Conservation (phyloP, 2,888 invertebrate species). For the Melipona beecheii region DNA sequence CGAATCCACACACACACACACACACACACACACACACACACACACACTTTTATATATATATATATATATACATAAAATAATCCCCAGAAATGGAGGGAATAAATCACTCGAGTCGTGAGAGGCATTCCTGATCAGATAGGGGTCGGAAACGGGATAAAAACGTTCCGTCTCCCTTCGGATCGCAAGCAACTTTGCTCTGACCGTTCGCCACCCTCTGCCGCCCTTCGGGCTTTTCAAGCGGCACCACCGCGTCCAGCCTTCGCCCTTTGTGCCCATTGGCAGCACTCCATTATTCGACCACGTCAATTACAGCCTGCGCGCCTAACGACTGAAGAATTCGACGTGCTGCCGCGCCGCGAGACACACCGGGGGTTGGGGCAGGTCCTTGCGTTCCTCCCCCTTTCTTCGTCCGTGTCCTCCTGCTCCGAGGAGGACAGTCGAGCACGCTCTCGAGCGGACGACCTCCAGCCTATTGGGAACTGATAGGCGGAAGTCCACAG, state of each 20-base stretch:
- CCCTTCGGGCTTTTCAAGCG: conserved; percentile 46
- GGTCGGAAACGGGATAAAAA: conserved; percentile 71
- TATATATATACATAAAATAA: conserved; percentile 71
- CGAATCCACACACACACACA: conserved; percentile 30
- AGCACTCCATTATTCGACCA: conserved; percentile 71
- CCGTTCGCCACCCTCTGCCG: conserved; percentile 51
- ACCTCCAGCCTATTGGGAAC: conserved; percentile 36
- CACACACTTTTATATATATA: no score
- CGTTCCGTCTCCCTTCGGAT: conserved; percentile 68
- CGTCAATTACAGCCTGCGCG: conserved; percentile 70
- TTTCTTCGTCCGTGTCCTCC: neutral
- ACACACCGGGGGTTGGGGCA: conserved; percentile 8
- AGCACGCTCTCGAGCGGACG: conserved; percentile 45
- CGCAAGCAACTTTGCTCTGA: conserved; percentile 68
- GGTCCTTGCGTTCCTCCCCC: conserved; percentile 50
- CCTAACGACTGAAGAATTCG: conserved; percentile 70
- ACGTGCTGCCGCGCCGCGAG: conserved; percentile 55
- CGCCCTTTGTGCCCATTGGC: conserved; percentile 68
- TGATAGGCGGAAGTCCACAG: conserved; percentile 54
- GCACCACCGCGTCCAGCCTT: conserved; percentile 41
- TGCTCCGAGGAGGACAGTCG: conserved; percentile 36
- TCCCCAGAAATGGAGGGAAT: conserved; percentile 75
- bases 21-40: no score
- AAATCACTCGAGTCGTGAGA: conserved; percentile 75
- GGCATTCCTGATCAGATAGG: conserved; percentile 75